Base-by-base conservation (phyloP, 2,113 vertebrate genomes). In the Anseranas semipalmata region DNA sequence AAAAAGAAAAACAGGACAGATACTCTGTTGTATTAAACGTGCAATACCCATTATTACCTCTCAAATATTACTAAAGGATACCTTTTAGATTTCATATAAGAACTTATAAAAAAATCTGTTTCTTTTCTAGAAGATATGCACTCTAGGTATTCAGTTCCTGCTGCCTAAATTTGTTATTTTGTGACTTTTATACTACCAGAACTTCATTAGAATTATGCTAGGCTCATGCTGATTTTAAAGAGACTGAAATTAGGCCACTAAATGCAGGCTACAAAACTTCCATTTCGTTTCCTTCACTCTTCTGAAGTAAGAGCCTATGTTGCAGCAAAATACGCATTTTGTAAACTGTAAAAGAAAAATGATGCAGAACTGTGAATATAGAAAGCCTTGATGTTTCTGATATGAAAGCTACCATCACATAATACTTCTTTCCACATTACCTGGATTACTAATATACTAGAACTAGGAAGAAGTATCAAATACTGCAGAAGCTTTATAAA, bases 11-110 rank as follows among this genome's bases (percentile, higher is more conserved):
- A 87, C 63, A 82, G 90, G 70, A 74, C 93, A 97, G 55, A 80
- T 92, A 96, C 80, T 96, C 83, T 91, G 93, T 90, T 93, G 87
- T 94, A 96, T 97, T 97, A 98, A 98, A 97, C 84, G 97, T 94
- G 94, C 89, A 98, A 91, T 25, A 91, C 53, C 71, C 75, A 85
- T 96, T 93, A 97, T 93, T 86, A 94, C 81, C 72, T 96, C 84
- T 68, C 93, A 85, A 71, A 56, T 85, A 96, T 93, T 96, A 71
- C 93, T 97, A 97, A 95, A 96, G 55, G 96, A 73, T 89, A 87
- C 62, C 78, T 88, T 89, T 84, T 74, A 81, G 15, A 77, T 35
- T 88, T 97, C 94, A 90, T 39, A 2, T 35, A 96, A 85, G 71
- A 89, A 76, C 60, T 84, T 73, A 85, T n/a, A 59, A 93, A 78